These are phyloP conservation scores for Drosophila fuyamai DNA, from an alignment of 1,140 invertebrate species.

Conservation along the genomic window DNA sequence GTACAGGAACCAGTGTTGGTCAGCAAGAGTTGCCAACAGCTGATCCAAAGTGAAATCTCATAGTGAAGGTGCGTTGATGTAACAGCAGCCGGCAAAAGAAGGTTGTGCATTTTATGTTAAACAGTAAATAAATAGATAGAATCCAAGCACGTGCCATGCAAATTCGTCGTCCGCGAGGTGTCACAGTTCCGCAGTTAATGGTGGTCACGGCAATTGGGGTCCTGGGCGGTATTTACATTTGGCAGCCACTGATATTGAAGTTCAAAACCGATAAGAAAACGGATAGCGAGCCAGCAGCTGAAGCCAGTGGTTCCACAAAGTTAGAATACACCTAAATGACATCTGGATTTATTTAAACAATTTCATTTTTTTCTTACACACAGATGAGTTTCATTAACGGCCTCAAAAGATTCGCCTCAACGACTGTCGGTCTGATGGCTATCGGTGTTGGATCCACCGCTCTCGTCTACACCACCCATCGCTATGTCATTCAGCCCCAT, in stretches of 20 bases:
- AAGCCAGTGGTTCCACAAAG: slow-evolving; percentile 43
- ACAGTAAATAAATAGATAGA: slow-evolving; percentile 15
- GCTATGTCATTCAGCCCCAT: slow-evolving; percentile 65
- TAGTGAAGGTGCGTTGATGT: slow-evolving; percentile 29
- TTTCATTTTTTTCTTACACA: slow-evolving; percentile 40
- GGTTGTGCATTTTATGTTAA: slow-evolving; percentile 18
- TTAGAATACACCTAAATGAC: slow-evolving; percentile 9
- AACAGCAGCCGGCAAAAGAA: slow-evolving; percentile 43
- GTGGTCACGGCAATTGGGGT: slow-evolving; percentile 82
- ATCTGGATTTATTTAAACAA: not conserved
- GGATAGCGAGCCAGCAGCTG: slow-evolving; percentile 15
- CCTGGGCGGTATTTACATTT: slow-evolving; percentile 83
- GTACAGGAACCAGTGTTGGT: slow-evolving; percentile 4
- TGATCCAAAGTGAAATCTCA: slow-evolving; percentile 4
- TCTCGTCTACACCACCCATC: slow-evolving; percentile 58
- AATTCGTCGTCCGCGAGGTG: slow-evolving; percentile 83
- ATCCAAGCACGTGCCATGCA: slow-evolving; percentile 63
- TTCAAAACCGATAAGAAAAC: slow-evolving; percentile 60
- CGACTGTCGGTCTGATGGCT: slow-evolving; percentile 80
- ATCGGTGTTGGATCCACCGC: slow-evolving; percentile 75
- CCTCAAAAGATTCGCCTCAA: slow-evolving; percentile 66
- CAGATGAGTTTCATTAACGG: slow-evolving; percentile 84
- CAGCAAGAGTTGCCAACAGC: not conserved
- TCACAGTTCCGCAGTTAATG: slow-evolving; percentile 83
- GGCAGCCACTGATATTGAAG: slow-evolving; percentile 78